Conservation (phyloP, 1,140 invertebrate genomes). For the Lucilia sericata region DNA sequence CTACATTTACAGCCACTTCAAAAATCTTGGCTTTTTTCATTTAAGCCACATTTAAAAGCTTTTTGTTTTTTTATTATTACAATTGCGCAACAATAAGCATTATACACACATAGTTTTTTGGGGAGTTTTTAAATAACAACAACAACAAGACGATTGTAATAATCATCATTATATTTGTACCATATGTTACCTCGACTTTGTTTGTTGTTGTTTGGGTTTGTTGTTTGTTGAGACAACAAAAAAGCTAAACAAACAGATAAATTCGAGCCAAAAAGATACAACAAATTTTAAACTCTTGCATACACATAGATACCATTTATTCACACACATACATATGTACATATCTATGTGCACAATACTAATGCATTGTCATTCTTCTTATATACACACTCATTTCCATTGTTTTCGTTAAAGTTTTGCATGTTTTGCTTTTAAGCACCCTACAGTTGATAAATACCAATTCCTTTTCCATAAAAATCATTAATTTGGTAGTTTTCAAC, state of each 20-base stretch:
- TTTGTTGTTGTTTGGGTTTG: too few relatives aligned
- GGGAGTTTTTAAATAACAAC: neutral
- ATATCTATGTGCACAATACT: too few relatives aligned
- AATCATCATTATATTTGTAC: neutral
- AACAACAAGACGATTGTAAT: neutral
- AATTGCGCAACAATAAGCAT: conserved; percentile 29
- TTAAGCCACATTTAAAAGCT: conserved; percentile 19
- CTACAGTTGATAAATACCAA: neutral
- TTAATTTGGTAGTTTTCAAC: too few relatives aligned
- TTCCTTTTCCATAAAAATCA: neutral
- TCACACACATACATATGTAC: too few relatives aligned
- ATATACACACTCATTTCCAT: neutral
- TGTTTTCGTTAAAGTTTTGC: neutral
- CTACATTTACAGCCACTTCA: neutral
- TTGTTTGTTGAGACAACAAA: neutral
- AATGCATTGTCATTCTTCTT: neutral
- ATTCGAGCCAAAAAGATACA: neutral
- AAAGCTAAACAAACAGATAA: neutral
- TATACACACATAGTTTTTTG: neutral
- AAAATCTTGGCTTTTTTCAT: neutral
- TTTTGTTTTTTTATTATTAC: conserved; percentile 19
- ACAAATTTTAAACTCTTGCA: neutral
- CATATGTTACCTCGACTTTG: conserved; percentile 18
- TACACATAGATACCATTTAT: too few relatives aligned
- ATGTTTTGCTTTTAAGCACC: neutral